Evolutionary conservation across 2,113 vertebrate species (phyloP).

Genomic region (Abramis brama): DNA sequence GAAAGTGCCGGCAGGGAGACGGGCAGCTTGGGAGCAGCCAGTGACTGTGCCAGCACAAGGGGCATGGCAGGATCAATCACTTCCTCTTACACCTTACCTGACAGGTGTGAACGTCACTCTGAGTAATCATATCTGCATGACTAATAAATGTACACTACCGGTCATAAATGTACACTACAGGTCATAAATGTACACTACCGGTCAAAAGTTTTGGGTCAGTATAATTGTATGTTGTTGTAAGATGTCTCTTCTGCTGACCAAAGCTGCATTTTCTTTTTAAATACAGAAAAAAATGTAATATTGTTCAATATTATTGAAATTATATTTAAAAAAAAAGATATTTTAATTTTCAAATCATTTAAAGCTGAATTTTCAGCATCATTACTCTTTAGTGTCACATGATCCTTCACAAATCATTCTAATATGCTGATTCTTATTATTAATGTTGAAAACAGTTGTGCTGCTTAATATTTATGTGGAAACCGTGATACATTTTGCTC

Average conservation of each 20-base stretch:
- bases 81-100: conserved; percentile 96
- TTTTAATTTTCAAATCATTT: background rate
- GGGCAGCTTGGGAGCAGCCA: conserved; percentile 90
- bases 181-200: background rate
- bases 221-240: background rate
- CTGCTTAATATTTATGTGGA: background rate
- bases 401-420: background rate
- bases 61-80: conserved; percentile 99
- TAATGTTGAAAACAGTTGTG: background rate
- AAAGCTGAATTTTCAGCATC: background rate
- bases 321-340: background rate
- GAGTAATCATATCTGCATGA: background rate
- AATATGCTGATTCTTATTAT: background rate
- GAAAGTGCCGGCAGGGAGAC: conserved; percentile 91
- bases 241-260: background rate
- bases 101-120: conserved; percentile 80
- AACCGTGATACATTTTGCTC: background rate
- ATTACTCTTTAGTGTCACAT: background rate
- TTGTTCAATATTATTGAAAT: background rate
- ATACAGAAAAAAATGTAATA: background rate
- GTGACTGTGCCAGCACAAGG: conserved; percentile 95
- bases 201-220: background rate
- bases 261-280: background rate
- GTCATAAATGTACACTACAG: background rate
- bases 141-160: background rate